Percentiles rank a stretch among this genome's conserved stretches.
These are phyloP conservation scores for Diogma glabrata DNA, from an alignment of 2,888 invertebrate species.

Conservation along the genomic window DNA sequence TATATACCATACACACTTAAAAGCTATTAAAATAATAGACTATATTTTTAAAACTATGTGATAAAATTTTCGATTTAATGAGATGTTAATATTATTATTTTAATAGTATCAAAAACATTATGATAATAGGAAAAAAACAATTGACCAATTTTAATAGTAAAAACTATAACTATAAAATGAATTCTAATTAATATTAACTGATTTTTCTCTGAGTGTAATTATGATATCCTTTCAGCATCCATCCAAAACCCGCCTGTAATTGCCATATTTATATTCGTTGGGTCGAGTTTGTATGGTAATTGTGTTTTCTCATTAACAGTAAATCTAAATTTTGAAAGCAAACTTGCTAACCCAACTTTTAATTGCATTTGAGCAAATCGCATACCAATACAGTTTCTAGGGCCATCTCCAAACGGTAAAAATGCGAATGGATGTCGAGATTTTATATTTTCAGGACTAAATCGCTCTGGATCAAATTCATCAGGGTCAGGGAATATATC, in stretches of 20 bases:
- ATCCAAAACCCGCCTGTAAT: conserved; percentile 17
- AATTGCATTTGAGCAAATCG: conserved; percentile 29
- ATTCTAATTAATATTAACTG: too few species aligned
- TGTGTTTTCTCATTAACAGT: not conserved
- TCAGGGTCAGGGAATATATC: conserved; percentile 35
- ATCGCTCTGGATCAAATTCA: conserved; percentile 37
- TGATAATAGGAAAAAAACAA: too few species aligned
- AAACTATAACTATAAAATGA: too few species aligned
- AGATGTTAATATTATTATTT: too few species aligned
- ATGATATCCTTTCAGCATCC: conserved; percentile 20
- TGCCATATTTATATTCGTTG: conserved; percentile 12
- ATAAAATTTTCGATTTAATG: too few species aligned
- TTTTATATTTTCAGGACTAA: conserved; percentile 25
- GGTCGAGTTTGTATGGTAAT: conserved; percentile 3
- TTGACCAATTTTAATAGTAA: too few species aligned
- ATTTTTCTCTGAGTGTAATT: too few species aligned
- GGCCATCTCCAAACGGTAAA: conserved; percentile 33
- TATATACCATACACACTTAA: too few species aligned
- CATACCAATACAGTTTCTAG: conserved; percentile 29
- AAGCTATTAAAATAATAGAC: too few species aligned
- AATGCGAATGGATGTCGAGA: conserved; percentile 28
- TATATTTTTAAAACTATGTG: too few species aligned
- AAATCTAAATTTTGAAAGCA: conserved; percentile 15
- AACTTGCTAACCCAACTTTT: conserved; percentile 25
- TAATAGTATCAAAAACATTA: too few species aligned